A percentile compares a stretch with the other conserved stretches of the same genome.
phyloP scores from a whole-genome alignment of 2,113 vertebrate species.

The Regulus satrapa region DNA sequence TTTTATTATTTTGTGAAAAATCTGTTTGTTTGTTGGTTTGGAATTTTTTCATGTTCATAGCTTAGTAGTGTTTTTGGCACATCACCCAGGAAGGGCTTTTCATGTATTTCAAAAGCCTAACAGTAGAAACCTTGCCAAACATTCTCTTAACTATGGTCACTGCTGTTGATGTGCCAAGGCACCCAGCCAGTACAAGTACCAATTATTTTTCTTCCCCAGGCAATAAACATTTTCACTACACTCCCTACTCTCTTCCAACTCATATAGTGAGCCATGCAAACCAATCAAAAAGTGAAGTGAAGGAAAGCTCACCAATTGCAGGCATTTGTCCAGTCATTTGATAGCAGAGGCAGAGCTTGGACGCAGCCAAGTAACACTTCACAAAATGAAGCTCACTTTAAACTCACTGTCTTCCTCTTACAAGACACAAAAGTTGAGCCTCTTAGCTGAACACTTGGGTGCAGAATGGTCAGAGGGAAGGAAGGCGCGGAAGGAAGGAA shows the following conservation, averaged over 20 bases:
- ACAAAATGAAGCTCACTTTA: neutral
- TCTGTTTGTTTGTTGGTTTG: neutral
- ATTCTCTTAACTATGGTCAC: neutral
- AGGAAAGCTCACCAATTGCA: neutral
- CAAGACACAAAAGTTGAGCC: neutral
- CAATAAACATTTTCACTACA: conserved; percentile 4
- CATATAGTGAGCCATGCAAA: neutral
- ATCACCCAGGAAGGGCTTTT: neutral
- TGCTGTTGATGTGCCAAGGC: conserved; percentile 11
- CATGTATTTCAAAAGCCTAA: neutral
- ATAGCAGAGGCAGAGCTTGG: neutral
- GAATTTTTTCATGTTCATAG: neutral
- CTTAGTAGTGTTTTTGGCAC: neutral
- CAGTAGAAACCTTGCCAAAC: neutral
- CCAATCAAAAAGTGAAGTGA: neutral
- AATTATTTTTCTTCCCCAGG: conserved; percentile 23
- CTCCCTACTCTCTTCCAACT: neutral
- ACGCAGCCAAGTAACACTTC: neutral
- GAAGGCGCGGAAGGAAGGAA: neutral
- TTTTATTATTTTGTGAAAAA: neutral
- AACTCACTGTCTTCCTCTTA: neutral
- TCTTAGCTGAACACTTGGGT: neutral
- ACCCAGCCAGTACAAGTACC: neutral
- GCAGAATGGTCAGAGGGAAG: neutral
- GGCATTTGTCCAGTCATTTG: neutral